phyloP scores from a whole-genome alignment of 2,797 vertebrate species.

The Vireo griseus region DNA sequence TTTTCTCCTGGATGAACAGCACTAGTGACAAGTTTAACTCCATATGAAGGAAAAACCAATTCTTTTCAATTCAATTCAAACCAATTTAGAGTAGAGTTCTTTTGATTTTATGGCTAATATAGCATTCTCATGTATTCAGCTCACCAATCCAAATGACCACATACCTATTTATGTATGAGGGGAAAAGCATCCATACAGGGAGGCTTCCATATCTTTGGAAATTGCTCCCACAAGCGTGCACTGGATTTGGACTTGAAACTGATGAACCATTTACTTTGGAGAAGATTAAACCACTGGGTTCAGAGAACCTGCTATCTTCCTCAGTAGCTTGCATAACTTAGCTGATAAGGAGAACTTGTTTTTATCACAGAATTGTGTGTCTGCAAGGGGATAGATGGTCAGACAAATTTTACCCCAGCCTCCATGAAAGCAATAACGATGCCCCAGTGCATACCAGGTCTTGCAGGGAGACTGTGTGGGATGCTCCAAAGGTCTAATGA shows the following conservation, averaged over 20 bases:
- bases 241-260: background rate
- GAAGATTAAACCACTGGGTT: background rate
- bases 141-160: background rate
- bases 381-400: background rate
- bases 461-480: rapidly evolving
- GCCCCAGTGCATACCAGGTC: background rate
- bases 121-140: background rate
- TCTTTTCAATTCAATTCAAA: background rate
- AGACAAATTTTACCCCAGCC: background rate
- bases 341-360: background rate
- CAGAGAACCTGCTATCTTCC: background rate
- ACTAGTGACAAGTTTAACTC: background rate
- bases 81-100: background rate
- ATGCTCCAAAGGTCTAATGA: background rate
- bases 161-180: background rate
- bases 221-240: background rate
- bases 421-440: background rate
- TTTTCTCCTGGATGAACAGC: background rate
- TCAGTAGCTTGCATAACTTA: background rate
- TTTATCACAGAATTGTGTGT: background rate
- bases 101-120: background rate
- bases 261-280: background rate
- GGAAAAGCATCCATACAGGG: background rate
- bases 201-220: background rate
- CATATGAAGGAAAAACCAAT: rapidly evolving